Evolutionary conservation across 2,888 invertebrate genomes (phyloP), one percentile per base, ranked within the genome.

Genomic region (Subacronicta megacephala): DNA sequence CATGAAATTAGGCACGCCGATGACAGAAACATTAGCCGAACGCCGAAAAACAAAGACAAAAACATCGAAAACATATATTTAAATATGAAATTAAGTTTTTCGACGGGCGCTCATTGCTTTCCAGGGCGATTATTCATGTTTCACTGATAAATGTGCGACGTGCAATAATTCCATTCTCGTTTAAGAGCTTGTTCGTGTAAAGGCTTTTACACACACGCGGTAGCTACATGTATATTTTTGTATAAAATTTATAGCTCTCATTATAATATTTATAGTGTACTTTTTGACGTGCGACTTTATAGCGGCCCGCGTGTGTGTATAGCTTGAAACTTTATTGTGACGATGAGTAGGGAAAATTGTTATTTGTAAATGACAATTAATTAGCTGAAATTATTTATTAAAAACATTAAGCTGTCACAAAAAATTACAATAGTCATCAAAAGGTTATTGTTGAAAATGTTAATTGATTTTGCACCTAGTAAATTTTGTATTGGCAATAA

Each of bases 51-150:
- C 67, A 72, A 72, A 67, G 67, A 58, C 78, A 77, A 80, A 83
- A 82, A 77, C 80, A 59, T 77, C 80, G 78, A 88, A 89, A 89
- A 85, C 85, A 87, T 89, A 88, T 90, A 90, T 92, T 91, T 90
- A 90, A 91, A 92, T 88, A 84, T 83, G 86, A 84, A 90, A 92
- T 93, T 92, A 89, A 92, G 90, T 91, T 90, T 91, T 92, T 89
- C 85, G 89, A 87, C 86, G 81, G 83, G 83, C 88, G 88, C 86
- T 89, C 87, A 87, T 90, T 90, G 89, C 85, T 82, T 86, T 88
- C 82, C 81, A 85, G 82, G 83, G 76, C 88, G 87, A 90, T 93
- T 91, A 93, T 88, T 92, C 90, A 91, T 84, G 87, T 88, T 77
- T 78, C 80, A 72, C 84, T 91, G 92, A 92, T 92, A 90, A 89